Evolutionary conservation across 2,888 invertebrate genomes (phyloP), one percentile per base, ranked within the genome.

Genomic region (Aphidius colemani): DNA sequence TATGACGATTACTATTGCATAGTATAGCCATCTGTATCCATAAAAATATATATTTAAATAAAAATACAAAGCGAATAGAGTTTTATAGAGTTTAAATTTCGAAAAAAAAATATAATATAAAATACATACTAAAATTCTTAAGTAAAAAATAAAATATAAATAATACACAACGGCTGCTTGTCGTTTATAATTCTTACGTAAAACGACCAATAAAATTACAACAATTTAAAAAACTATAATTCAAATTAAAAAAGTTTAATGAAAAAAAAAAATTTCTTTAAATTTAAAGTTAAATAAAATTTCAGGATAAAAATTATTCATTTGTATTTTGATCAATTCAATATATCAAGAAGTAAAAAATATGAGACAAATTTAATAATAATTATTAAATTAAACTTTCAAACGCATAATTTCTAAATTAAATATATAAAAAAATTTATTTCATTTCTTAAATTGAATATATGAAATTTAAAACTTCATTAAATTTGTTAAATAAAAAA

Each of bases 151-250:
- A 61, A 69, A 66, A 61, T 65, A 60, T 68, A 18, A 72, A 67
- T 66, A 63, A 59, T 66, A 50, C 59, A 58, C 63, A 59, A 59
- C 61, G 64, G 66, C 43, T 59, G 62, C 61, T 69, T 57, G 66
- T 64, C 66, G 69, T 74, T 65, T 79, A 30, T 30, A 78, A 78
- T 76, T 78, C 74, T 78, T 79, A 78, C 72, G 69, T 79, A 78
- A 80, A 80, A 78, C 75, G 80, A 81, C 80, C 80, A 81, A 81
- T 71, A 73, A 73, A 72, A 73, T 70, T 70, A 76, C 67, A 30
- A 59, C 65, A 70, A 72, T 69, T 65, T 75, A 73, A 70, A 67
- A 67, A 71, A 67, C 13, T 18, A 18, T 50, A 66, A 59, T 70
- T 71, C 65, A 57, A 59, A 49, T 60, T 64, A 64, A 63, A 49